Evolutionary conservation across 2,888 invertebrate species (phyloP).

Genomic region (Cheilosia pagana): DNA sequence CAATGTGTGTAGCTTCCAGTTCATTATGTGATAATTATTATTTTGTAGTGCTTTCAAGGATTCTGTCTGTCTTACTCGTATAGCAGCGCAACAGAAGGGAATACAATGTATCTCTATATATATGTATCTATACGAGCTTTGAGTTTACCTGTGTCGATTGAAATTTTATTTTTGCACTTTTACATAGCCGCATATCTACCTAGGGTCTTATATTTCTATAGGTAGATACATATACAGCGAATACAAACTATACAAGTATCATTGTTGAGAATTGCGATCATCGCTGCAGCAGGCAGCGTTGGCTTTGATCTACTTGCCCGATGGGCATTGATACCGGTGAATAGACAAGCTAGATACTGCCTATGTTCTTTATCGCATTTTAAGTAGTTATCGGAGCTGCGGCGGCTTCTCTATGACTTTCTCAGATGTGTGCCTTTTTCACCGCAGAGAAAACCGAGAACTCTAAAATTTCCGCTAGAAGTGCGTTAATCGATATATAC

Average conservation of each 20-base stretch:
- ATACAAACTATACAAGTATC: slow-evolving; percentile 21
- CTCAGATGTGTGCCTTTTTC: slow-evolving; percentile 54
- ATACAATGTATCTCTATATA: neutral
- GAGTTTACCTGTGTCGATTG: slow-evolving; percentile 41
- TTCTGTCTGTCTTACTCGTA: slow-evolving; percentile 17
- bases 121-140: neutral
- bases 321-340: slow-evolving; percentile 44
- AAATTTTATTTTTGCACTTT: slow-evolving; percentile 28
- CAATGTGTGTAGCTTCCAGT: slow-evolving; percentile 54
- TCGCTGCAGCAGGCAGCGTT: slow-evolving; percentile 9
- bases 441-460: slow-evolving; percentile 71
- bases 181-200: neutral
- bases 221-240: too few relatives aligned
- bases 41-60: slow-evolving; percentile 63
- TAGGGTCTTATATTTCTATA: neutral
- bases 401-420: slow-evolving; percentile 66
- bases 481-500: slow-evolving; percentile 60
- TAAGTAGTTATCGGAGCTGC: slow-evolving; percentile 35
- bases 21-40: slow-evolving; percentile 61
- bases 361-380: slow-evolving; percentile 29
- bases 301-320: slow-evolving; percentile 62
- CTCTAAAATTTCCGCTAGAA: slow-evolving; percentile 57
- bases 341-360: slow-evolving; percentile 39
- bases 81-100: slow-evolving; percentile 33
- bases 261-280: slow-evolving; percentile 28